Conservation (phyloP, 2,113 vertebrate species). For the Myocastor coypus region DNA sequence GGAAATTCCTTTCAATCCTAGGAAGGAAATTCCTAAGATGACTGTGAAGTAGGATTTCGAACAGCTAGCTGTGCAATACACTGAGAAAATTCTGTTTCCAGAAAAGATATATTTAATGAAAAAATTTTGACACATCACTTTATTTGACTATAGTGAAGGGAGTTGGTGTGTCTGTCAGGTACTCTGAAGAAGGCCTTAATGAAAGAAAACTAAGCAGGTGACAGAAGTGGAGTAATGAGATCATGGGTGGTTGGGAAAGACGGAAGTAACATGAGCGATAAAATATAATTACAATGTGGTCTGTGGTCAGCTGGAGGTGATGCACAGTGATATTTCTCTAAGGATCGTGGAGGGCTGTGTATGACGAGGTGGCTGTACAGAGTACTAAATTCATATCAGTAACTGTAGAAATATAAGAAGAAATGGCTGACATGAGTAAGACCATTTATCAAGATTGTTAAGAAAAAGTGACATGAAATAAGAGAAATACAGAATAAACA, state of each 20-base stretch:
- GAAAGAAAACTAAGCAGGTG: background rate
- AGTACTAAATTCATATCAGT: background rate
- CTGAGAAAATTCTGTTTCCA: constrained; percentile 49
- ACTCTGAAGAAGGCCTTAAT: background rate
- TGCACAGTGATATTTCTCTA: background rate
- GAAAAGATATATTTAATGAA: background rate
- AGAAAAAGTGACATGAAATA: background rate
- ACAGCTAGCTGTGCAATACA: constrained; percentile 39
- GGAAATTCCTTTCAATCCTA: constrained; percentile 70
- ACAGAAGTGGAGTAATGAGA: background rate
- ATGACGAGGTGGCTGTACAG: background rate
- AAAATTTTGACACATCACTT: background rate
- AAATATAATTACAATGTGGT: background rate
- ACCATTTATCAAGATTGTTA: background rate
- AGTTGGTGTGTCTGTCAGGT: background rate
- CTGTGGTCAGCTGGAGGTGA: background rate
- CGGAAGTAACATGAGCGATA: background rate
- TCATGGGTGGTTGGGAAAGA: background rate
- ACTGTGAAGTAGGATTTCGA: constrained; percentile 60
- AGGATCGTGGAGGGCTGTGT: background rate
- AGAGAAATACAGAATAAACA: background rate
- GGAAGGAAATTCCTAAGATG: constrained; percentile 75
- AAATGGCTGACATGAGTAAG: background rate
- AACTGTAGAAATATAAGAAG: background rate
- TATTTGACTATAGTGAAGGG: background rate